These are phyloP conservation scores for Morpho helenor DNA, from an alignment of 2,888 invertebrate genomes.

Conservation along the genomic window DNA sequence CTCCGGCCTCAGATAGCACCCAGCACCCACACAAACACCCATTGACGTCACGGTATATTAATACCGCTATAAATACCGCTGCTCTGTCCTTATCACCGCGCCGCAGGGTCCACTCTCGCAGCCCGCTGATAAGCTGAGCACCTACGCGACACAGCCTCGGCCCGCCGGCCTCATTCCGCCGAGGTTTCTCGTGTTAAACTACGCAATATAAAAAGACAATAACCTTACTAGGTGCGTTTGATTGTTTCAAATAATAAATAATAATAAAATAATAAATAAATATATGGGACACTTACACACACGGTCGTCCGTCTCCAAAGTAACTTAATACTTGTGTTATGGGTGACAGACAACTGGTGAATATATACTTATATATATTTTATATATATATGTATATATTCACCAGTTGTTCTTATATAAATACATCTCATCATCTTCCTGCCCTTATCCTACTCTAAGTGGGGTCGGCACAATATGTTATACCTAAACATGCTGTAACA, in stretches of 20 bases:
- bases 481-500: too few species aligned
- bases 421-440: too few species aligned
- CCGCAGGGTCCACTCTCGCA: slow-evolving; percentile 32
- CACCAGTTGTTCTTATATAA: too few species aligned
- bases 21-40: slow-evolving; percentile 44
- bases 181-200: slow-evolving; percentile 51
- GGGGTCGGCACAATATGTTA: too few species aligned
- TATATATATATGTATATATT: too few species aligned
- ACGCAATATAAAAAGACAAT: slow-evolving; percentile 47
- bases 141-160: slow-evolving; percentile 43
- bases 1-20: slow-evolving; percentile 52
- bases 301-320: too few species aligned
- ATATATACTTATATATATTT: too few species aligned
- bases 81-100: slow-evolving; percentile 31
- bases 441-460: too few species aligned
- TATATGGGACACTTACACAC: too few species aligned
- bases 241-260: neutral
- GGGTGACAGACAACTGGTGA: too few species aligned
- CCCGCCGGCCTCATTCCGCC: slow-evolving; percentile 57
- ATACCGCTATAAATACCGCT: slow-evolving; percentile 6
- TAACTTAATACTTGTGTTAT: too few species aligned
- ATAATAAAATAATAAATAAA: too few species aligned
- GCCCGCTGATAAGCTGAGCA: slow-evolving; percentile 23
- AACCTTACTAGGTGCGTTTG: slow-evolving; percentile 23
- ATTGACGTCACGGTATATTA: slow-evolving; percentile 24